Base-by-base conservation (phyloP, 2,113 vertebrate species). In the Apteryx owenii region DNA sequence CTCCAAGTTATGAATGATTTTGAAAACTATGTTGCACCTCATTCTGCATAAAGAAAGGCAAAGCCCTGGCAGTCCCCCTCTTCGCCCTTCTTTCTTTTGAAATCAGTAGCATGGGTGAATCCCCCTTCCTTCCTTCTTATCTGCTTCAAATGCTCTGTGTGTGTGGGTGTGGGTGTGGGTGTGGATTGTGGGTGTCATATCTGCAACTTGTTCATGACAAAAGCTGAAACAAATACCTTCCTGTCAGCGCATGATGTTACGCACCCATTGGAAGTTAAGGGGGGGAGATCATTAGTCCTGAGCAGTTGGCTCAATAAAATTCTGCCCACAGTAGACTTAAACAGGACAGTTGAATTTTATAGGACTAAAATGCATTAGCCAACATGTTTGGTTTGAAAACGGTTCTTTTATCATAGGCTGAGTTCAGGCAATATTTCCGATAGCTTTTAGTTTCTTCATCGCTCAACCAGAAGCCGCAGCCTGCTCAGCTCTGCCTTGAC, bases 241-340 rank as follows among this genome's bases (percentile, higher is more conserved):
- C 75, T 22, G 40, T 3, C 22, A 40, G 42, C 33, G 22, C 22
- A 2, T 0, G 8, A 33, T 42, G 58, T n/a, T 29, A 12, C 54
- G 33, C 18, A 9, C 31, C 48, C 16, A 1, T 2, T 22, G n/a
- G 50, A 78, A 71, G 66, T 2, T 3, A 75, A 69, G 48, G 48
- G 1, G 1, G 44, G 68, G 84, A 72, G 78, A 21, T 23, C 58
- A 14, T 21, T 33, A 13, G 6, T 21, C 72, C 72, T 9, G 61
- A 25, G 20, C 8, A 11, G 12, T 22, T 21, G 69, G 54, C 42
- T 21, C 66, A 12, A 16, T 16, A 10, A 16, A 72, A 44, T 10
- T 10, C 73, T n/a, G 36, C 12, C 48, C 0, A 0, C 46, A 58
- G 53, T 0, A 44, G 22, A 50, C 8, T 4, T 5, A 50, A 75